Conservation (phyloP, 1,140 invertebrate species). For the Drosophila bocki region DNA sequence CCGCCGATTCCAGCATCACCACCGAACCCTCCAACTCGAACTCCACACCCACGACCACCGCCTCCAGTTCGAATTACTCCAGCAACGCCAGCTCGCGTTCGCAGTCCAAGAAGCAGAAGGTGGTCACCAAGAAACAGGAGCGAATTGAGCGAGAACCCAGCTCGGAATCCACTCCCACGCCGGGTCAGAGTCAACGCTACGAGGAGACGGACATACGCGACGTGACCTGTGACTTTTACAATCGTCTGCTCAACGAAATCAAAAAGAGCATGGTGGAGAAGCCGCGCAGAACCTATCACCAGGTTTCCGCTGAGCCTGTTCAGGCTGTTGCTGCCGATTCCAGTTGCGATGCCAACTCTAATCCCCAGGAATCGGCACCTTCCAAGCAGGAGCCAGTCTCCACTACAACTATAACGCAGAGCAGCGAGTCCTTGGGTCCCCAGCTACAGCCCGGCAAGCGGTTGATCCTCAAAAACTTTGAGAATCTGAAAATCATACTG, state of each 20-base stretch:
- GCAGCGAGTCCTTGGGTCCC: slow-evolving; percentile 41
- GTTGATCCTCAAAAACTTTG: slow-evolving; percentile 79
- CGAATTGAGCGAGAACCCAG: slow-evolving; percentile 7
- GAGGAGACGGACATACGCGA: slow-evolving; percentile 58
- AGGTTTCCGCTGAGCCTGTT: slow-evolving; percentile 31
- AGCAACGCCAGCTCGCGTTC: slow-evolving; percentile 78
- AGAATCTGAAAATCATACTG: slow-evolving; percentile 77
- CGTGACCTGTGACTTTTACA: slow-evolving; percentile 81
- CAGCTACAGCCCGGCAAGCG: slow-evolving; percentile 64
- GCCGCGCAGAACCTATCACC: slow-evolving; percentile 35
- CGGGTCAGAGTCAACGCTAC: slow-evolving; percentile 25
- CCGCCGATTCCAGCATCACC: slow-evolving; percentile 32
- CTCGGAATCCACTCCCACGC: slow-evolving; percentile 26
- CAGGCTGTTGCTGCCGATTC: slow-evolving; percentile 54
- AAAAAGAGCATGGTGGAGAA: slow-evolving; percentile 79
- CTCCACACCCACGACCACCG: slow-evolving; percentile 54
- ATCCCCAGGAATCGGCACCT: slow-evolving; percentile 4
- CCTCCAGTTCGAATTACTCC: slow-evolving; percentile 73
- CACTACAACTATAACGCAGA: slow-evolving; percentile 43
- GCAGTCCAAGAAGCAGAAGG: slow-evolving; percentile 76
- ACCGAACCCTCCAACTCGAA: slow-evolving; percentile 40
- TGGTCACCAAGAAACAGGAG: slow-evolving; percentile 27
- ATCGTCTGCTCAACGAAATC: slow-evolving; percentile 80
- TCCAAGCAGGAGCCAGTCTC: slow-evolving; percentile 38
- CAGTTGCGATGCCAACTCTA: slow-evolving; percentile 53